Conservation (phyloP, 2,797 vertebrate genomes). For the Ispidina lecontei region DNA sequence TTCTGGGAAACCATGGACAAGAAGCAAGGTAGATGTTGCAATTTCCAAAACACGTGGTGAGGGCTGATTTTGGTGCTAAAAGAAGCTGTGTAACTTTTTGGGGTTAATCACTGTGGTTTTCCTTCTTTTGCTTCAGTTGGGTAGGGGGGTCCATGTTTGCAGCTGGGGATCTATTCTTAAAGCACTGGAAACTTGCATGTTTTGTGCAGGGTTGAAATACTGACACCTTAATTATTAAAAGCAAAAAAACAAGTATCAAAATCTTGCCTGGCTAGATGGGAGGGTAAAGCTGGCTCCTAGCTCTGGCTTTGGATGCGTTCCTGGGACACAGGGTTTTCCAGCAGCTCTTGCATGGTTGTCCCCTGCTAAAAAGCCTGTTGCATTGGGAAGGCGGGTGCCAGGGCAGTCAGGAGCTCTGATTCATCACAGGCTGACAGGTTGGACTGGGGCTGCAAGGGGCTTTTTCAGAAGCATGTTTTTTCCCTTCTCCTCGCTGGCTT, state of each 20-base stretch:
- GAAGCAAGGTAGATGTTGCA: constrained; percentile 76
- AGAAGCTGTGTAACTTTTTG: background rate
- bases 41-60: constrained; percentile 46
- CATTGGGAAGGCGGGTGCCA: background rate
- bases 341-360: background rate
- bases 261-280: background rate
- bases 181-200: background rate
- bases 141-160: background rate
- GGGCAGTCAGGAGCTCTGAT: background rate
- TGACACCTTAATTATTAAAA: background rate
- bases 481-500: background rate
- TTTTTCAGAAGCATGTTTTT: background rate
- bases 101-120: background rate
- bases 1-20: constrained; percentile 78
- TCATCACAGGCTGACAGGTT: background rate
- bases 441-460: constrained; percentile 14
- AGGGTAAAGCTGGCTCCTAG: background rate
- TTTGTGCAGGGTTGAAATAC: background rate
- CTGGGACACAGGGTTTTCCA: background rate
- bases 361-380: background rate
- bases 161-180: background rate
- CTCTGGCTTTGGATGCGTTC: background rate
- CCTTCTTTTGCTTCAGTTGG: background rate
- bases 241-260: background rate
- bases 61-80: background rate